Evolutionary conservation across 2,888 invertebrate species (phyloP), one percentile per base, ranked within the genome.

Genomic region (Zaprionus bogoriensis): DNA sequence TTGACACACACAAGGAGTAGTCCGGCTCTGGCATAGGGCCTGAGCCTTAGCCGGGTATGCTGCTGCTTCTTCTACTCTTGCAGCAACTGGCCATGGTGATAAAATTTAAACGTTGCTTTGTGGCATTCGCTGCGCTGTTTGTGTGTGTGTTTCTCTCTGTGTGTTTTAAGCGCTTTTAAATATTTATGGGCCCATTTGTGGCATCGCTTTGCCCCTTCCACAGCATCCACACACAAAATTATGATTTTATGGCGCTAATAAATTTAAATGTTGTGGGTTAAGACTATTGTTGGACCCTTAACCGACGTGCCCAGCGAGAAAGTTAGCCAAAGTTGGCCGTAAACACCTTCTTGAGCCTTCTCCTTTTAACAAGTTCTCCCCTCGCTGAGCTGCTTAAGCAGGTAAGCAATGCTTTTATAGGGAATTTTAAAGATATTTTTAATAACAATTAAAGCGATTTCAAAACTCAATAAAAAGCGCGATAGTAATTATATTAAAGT

Each of bases 121-220:
- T 75, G 53, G 54, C 69, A 42, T 54, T 58, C 39, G 63, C 55
- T 46, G 47, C 45, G 27, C 20, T 42, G 41, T 42, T 20, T 47
- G 7, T 46, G 20, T 55, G 14, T 38, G 19, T 41, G 36, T 50
- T 19, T 23, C n/a, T n/a, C n/a, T 60, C 57, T 66, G 60, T 76
- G 71, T 68, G 57, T 75, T 69, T 83, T 65, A 83, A 76, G 81
- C 74, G 81, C 77, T 80, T 84, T 83, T 67, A 80, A 80, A 80
- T 80, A 84, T 80, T 80, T 80, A 80, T 80, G 84, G 54, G 53
- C 70, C 87, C 84, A 80, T 80, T 86, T 73, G 80, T 64, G 63
- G 76, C 55, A 44, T 23, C 28, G 48, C 48, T 62, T 45, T 47
- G 52, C 14, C 30, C 22, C 47, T 14, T 32, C 28, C 48, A 28